phyloP scores from a whole-genome alignment of 2,113 vertebrate genomes.

The Festucalex cinctus region DNA sequence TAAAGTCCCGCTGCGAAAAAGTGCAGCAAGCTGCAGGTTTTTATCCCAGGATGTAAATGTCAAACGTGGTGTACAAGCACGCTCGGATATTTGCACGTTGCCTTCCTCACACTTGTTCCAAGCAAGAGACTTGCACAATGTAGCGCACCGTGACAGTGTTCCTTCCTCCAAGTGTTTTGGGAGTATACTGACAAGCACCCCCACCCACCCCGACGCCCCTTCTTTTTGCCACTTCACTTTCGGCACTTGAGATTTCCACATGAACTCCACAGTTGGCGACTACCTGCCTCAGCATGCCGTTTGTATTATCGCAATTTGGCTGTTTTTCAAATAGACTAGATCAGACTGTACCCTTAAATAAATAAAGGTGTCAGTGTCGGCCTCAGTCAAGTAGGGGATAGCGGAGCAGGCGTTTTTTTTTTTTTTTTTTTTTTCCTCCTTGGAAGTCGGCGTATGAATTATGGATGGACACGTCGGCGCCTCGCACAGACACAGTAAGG shows the following conservation, averaged over 20 bases:
- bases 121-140: neutral
- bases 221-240: neutral
- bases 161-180: neutral
- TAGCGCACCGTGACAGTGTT: neutral
- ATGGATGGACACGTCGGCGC: slow-evolving; percentile 4
- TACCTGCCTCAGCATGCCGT: neutral
- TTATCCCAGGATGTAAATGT: neutral
- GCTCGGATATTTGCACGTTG: neutral
- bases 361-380: slow-evolving; percentile 1
- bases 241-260: neutral
- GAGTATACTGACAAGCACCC: neutral
- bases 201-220: neutral
- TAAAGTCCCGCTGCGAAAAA: neutral
- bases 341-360: neutral
- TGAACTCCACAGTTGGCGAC: neutral
- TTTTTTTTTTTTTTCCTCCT: neutral
- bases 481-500: neutral
- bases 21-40: neutral
- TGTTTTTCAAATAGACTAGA: neutral
- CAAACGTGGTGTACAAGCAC: neutral
- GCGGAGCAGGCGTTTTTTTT: neutral
- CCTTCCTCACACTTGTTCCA: neutral
- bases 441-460: slow-evolving; percentile 6
- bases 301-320: neutral
- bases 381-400: neutral